Base-by-base conservation (phyloP, 2,888 invertebrate genomes). In the Pseudanteris insignis region DNA sequence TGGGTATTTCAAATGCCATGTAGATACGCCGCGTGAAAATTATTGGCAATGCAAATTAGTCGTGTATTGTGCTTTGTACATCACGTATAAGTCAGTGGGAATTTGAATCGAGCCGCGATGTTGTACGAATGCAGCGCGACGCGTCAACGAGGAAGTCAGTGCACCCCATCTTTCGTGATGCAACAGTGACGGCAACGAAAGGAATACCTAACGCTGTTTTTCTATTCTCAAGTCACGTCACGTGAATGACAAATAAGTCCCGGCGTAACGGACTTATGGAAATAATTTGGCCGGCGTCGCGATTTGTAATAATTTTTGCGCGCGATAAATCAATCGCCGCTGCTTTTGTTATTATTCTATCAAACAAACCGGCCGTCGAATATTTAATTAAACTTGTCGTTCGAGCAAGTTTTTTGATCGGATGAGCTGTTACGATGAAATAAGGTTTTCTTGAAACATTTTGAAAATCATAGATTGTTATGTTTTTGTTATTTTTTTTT, bases 171-270 rank as follows among this genome's bases (percentile, higher is more conserved):
- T 29, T 33, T 50, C 37, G 50, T 58, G 58, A 50, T 15, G 58
- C 58, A 58, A 58, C 33, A 44, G 37, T 32, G 54, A 6, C 7
- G 36, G 47, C 8, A 36, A 41, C 55, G 47, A 41, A 57, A 57
- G 55, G 41, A 57, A 57, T 57, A 57, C 41, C 55, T 55, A 44
- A 46, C 14, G 25, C 40, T 47, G 40, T 55, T 47, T 55, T 55
- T 41, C 40, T 47, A 44, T 54, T 38, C 46, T 32, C 25, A 10
- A 46, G 34, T 47, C 15, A 24, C 55, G 24, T 10, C 34, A 12
- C 34, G 9, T 46, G 46, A 38, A 54, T 46, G 13, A 25, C 14
- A 54, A 46, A 54, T 54, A 43, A 43, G 36, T 13, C 10, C 18
- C 4, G 18, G 18, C 18, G 21, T 40, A 46, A 54, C 46, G 34